These are phyloP conservation scores for Tachycineta bicolor DNA, from an alignment of 2,113 vertebrate genomes.

Conservation along the genomic window DNA sequence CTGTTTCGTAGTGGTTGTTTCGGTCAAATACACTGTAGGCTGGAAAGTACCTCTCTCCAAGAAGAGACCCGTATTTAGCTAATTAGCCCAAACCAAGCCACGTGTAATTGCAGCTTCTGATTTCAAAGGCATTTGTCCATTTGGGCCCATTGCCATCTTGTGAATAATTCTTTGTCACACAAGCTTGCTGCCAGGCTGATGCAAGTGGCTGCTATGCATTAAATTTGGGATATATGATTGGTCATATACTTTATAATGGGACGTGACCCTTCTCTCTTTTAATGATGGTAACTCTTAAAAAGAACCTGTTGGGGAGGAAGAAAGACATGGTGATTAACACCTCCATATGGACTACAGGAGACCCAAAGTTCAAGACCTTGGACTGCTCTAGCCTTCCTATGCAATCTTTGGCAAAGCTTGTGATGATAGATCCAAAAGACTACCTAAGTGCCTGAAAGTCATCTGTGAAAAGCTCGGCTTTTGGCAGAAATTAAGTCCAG, in stretches of 20 bases:
- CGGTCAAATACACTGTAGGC: background rate
- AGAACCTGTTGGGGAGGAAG: background rate
- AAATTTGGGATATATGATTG: background rate
- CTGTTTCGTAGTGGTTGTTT: background rate
- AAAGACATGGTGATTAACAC: background rate
- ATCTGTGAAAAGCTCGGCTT: background rate
- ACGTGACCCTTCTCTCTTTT: background rate
- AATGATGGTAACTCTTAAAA: background rate
- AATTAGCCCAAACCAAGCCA: slow-evolving; percentile 1
- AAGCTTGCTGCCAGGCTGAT: background rate
- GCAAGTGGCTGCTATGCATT: background rate
- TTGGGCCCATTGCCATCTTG: background rate
- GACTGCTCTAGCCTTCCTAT: background rate
- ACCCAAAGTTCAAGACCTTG: background rate
- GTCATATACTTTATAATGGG: background rate
- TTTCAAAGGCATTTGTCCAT: slow-evolving; percentile 24
- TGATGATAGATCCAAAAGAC: background rate
- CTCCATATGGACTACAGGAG: background rate
- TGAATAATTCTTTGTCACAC: slow-evolving; percentile 37
- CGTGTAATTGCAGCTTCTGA: slow-evolving; percentile 26
- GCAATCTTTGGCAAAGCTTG: slow-evolving; percentile 19
- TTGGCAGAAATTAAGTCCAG: background rate
- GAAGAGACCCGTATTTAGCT: background rate
- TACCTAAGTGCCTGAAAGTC: background rate
- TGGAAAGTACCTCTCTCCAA: slow-evolving; percentile 11